Percentiles rank a stretch among this genome's conserved stretches.
Conservation (phyloP, 2,888 invertebrate species). For the Synanthedon andrenaeformis region DNA sequence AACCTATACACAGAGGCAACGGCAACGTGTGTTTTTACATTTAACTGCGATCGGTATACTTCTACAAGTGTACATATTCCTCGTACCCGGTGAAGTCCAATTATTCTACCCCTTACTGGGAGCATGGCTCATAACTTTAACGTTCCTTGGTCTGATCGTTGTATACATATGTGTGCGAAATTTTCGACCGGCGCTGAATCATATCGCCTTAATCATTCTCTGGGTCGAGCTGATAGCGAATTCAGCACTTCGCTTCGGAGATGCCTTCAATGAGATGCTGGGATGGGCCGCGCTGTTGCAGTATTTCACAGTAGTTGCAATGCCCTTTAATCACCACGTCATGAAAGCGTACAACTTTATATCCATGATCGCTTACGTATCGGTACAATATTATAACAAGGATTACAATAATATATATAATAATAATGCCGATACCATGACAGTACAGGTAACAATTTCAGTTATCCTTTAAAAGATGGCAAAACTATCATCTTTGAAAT, state of each 20-base stretch:
- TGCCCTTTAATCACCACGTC: constrained; percentile 71
- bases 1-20: constrained; percentile 49
- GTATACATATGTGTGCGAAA: constrained; percentile 28
- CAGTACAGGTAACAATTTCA: too few relatives aligned
- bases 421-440: too few relatives aligned
- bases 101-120: constrained; percentile 36
- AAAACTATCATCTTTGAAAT: too few relatives aligned
- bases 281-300: constrained; percentile 82
- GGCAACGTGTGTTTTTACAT: constrained; percentile 49
- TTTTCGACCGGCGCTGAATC: constrained; percentile 70
- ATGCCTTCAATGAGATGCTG: constrained; percentile 72
- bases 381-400: constrained; percentile 50
- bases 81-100: constrained; percentile 54
- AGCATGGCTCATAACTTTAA: constrained; percentile 26
- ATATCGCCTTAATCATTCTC: constrained; percentile 75
- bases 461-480: too few relatives aligned
- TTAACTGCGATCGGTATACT: constrained; percentile 41
- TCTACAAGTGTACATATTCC: constrained; percentile 39
- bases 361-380: constrained; percentile 36
- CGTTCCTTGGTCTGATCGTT: constrained; percentile 30
- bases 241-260: constrained; percentile 59
- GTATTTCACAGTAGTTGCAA: constrained; percentile 79
- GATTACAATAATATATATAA: constrained; percentile 2
- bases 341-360: constrained; percentile 38
- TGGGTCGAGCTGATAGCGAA: constrained; percentile 47